Base-by-base conservation (phyloP, 2,888 invertebrate genomes). In the Macrostomum cliftonense region DNA sequence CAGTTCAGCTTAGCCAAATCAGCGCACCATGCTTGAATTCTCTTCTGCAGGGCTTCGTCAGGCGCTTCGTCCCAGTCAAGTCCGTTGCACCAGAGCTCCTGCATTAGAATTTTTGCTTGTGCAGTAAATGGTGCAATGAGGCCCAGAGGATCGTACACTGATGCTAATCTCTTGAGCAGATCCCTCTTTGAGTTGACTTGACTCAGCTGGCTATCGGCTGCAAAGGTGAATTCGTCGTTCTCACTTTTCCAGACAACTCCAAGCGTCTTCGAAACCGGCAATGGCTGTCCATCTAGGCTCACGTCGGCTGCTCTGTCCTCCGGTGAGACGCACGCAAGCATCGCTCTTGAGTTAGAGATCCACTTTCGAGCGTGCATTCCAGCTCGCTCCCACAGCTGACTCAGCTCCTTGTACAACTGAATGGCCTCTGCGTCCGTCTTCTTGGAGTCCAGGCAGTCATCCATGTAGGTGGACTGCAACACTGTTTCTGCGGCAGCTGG, bases 381-480 rank as follows among this genome's bases (percentile, higher is more conserved):
- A 37, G 49, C 46, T 36, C 44, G 43, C 14, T 28, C 14, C 42
- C 48, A 44, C 19, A 54, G 42, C 13, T 13, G 14, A 16, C 46
- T 45, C 9, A 54, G 36, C 14, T 57, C 46, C 28, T 43, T 17
- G 20, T 46, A 44, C 21, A 53, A 42, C n/a, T 36, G 21, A n/a
- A 54, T 49, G 12, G 46, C 54, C 38, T 46, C 17, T 21, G 37
- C 38, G 11, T 49, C 47, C 40, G 5, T 45, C 4, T 12, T 2
- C 12, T 52, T 46, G 16, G 55, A 55, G 11, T 52, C 50, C 51
- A 54, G 39, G 16, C 28, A 39, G 42, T 54, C 52, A 36, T 54
- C 54, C 42, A 54, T 49, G 36, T 54, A 54, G 11, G 51, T 49
- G 5, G 46, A 51, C 16, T 52, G 49, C 11, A 52, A 53, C n/a